Evolutionary conservation across 92 coral and sea anemone species (phyloP), one percentile per base, ranked within the genome.

Genomic region (Epizoanthus stellaris): DNA sequence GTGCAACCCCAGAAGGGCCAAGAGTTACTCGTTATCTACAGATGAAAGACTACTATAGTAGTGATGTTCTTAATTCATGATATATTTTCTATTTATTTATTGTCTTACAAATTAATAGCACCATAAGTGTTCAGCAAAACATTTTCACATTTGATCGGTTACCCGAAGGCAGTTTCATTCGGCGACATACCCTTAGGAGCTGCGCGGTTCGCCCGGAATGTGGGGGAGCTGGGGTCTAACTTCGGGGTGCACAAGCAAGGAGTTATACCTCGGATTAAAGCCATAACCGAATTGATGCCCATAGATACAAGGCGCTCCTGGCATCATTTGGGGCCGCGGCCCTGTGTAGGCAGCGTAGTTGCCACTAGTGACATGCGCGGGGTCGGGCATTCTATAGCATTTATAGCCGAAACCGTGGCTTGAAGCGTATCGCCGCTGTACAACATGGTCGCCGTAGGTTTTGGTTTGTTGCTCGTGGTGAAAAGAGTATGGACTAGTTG

Each of bases 251-350:
- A 88, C 69, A 70, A 88, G 88, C 61, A 83, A 45, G 47, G 88
- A 88, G 76, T 88, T 88, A 34, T 67, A 88, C 45, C 91, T 81
- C 42, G 91, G 91, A 47, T 88, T 88, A 39, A 88, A 88, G 10
- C 91, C 91, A 47, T 82, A 66, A 21, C 88, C 91, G 20, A 61
- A 76, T 3, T 80, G 49, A 4, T 88, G 88, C 15, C 85, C 86
- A 63, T 84, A 76, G 47, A 76, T 39, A 20, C 72, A 43, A 23
- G 71, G 13, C 5, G 83, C 83, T 63, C 83, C 61, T 10, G 83
- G 53, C 57, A 45, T 79, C 53, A 63, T 14, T 38, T 63, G 40
- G 34, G 72, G 14, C 52, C 72, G 21, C 21, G 72, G 60, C 43
- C 39, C 72, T n/a, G 49, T 12, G 5, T 62, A 15, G 61, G 71